Evolutionary conservation across 2,888 invertebrate genomes (phyloP), one percentile per base, ranked within the genome.

Genomic region (Drosophila trichaetosa): DNA sequence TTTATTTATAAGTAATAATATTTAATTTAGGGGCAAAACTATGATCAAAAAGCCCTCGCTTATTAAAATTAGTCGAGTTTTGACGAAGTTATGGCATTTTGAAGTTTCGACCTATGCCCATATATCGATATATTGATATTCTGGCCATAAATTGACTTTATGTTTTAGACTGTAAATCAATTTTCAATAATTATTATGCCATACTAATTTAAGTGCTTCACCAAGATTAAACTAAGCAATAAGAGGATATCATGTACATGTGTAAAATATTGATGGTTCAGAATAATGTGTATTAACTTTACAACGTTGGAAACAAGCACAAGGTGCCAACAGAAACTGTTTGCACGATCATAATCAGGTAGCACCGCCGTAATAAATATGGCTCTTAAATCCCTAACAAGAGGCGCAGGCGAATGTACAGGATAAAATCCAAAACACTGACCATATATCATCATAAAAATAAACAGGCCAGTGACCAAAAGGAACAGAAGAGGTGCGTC

Each of bases 371-470:
- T 76, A 78, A 86, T 85, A 89, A 85, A 85, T 89, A 83, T 72
- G 59, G 46, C 42, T 65, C 70, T 69, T 66, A 77, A 89, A 75
- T 77, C 87, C 74, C 69, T 73, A 71, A 66, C 68, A 71, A 70
- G 60, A 64, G 80, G 51, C 65, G 21, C 46, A 29, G 27, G 49
- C 58, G 59, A 61, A 48, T 66, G 66, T 65, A 72, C 63, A 79
- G 69, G 62, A 68, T 66, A 64, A 69, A 58, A 53, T 64, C 38
- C 69, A 61, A 64, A 67, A 52, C 40, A 42, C 63, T 60, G 76
- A 70, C 81, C 85, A 82, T 85, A 87, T 87, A 85, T 85, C 85
- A 85, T 85, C 73, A 87, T 85, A 87, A 80, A 80, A 74, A 76
- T 73, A 75, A 83, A 76, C 66, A 69, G 71, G 71, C 67, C 69